Conservation (phyloP, 2,888 invertebrate species). For the Sipha maydis region DNA sequence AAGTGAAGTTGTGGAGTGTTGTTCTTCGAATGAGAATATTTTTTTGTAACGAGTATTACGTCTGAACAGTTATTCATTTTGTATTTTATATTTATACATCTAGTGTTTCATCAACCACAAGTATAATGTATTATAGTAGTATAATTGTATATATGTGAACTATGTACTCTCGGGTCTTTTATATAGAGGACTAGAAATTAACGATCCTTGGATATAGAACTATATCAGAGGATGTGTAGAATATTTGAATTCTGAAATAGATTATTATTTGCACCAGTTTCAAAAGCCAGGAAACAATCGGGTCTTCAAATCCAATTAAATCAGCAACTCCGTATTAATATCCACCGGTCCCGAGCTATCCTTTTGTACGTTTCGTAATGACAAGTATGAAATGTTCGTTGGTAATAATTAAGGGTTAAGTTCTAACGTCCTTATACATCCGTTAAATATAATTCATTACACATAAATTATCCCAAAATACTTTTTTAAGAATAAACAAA, state of each 20-base stretch:
- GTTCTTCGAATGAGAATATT: no score
- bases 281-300: slow-evolving; percentile 28
- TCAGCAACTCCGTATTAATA: slow-evolving; percentile 8
- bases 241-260: slow-evolving; percentile 19
- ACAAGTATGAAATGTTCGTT: slow-evolving; percentile 23
- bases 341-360: not conserved
- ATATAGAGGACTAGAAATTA: not conserved
- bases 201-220: not conserved
- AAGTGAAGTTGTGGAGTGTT: no score
- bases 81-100: not conserved
- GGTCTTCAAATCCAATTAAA: slow-evolving; percentile 15
- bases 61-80: no score
- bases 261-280: slow-evolving; percentile 25
- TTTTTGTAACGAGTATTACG: no score
- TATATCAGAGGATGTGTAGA: not conserved
- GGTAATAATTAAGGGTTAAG: slow-evolving; percentile 27
- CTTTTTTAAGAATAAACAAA: not conserved
- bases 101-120: not conserved
- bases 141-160: no score
- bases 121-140: not conserved
- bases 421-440: slow-evolving; percentile 1
- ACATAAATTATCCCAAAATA: not conserved
- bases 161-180: not conserved
- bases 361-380: not conserved
- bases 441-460: not conserved